Evolutionary conservation across 2,888 invertebrate species (phyloP).

Genomic region (Chelonus formosanus): DNA sequence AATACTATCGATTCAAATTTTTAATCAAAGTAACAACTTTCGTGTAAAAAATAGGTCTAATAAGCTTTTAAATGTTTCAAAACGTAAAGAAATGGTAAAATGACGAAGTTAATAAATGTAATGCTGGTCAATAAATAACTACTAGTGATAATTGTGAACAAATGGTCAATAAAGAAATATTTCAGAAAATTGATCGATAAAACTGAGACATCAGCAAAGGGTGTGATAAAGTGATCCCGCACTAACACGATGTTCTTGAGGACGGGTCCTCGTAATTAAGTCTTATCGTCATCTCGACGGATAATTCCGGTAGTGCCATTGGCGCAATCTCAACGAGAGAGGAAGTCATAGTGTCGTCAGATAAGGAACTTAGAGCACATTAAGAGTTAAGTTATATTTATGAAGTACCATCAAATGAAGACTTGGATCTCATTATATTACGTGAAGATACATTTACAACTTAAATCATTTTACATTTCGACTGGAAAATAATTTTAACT

Average conservation of each 20-base stretch:
- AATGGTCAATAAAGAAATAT: neutral
- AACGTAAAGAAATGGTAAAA: too few species aligned
- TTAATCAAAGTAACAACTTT: too few species aligned
- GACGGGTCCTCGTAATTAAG: conserved; percentile 32
- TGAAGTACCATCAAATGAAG: neutral
- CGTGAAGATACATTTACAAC: neutral
- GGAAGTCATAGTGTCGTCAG: conserved; percentile 27
- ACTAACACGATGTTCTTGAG: conserved; percentile 9
- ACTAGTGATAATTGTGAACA: neutral
- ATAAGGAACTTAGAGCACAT: conserved; percentile 21
- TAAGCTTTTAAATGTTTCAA: too few species aligned
- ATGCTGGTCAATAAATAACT: too few species aligned
- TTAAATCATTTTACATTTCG: neutral
- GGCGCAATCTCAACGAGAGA: conserved; percentile 23
- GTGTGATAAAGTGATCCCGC: neutral
- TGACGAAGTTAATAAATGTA: too few species aligned
- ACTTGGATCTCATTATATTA: neutral
- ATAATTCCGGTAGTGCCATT: conserved; percentile 31
- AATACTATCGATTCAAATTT: too few species aligned
- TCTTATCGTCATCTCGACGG: conserved; percentile 33
- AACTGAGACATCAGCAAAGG: neutral
- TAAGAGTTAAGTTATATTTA: conserved; percentile 12
- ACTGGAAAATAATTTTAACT: too few species aligned
- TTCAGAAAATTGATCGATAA: neutral
- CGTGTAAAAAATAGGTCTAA: too few species aligned